Conservation (phyloP, 2,797 vertebrate species). For the Megalops cyprinoides region DNA sequence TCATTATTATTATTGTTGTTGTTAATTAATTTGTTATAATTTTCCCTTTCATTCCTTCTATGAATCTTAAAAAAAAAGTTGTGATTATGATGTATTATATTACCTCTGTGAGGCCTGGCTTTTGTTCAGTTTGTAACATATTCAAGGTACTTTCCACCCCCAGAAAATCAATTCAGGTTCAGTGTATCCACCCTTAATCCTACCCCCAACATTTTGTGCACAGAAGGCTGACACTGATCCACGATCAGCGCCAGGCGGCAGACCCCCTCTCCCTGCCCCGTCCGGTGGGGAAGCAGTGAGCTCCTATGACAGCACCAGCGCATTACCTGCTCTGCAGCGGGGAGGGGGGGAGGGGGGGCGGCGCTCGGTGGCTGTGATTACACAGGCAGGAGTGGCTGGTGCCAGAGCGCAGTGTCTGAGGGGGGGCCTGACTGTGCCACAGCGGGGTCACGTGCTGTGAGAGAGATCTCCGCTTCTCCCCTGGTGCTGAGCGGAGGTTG, state of each 20-base stretch:
- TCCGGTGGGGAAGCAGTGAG: background rate
- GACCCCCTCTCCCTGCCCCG: background rate
- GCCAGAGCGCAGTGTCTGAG: background rate
- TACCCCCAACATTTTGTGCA: background rate
- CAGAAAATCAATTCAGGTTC: background rate
- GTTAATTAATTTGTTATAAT: no score
- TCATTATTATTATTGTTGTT: no score
- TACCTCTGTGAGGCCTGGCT: no score
- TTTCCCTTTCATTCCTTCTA: no score
- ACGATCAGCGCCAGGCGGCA: background rate
- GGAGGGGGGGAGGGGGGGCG: no score
- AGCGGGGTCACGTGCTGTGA: slow-evolving; percentile 14
- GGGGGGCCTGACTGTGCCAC: slow-evolving; percentile 2
- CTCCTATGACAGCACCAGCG: background rate
- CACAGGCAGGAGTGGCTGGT: no score
- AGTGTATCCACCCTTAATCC: background rate
- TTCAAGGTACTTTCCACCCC: background rate
- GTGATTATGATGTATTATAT: no score
- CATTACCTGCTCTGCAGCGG: background rate
- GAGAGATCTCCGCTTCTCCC: slow-evolving; percentile 3
- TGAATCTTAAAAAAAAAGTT: no score
- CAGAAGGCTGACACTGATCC: background rate
- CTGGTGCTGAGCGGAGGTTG: background rate
- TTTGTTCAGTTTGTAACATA: background rate
- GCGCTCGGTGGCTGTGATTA: background rate